Conservation (phyloP, 1,140 invertebrate species). For the Drosophila ananassae region DNA sequence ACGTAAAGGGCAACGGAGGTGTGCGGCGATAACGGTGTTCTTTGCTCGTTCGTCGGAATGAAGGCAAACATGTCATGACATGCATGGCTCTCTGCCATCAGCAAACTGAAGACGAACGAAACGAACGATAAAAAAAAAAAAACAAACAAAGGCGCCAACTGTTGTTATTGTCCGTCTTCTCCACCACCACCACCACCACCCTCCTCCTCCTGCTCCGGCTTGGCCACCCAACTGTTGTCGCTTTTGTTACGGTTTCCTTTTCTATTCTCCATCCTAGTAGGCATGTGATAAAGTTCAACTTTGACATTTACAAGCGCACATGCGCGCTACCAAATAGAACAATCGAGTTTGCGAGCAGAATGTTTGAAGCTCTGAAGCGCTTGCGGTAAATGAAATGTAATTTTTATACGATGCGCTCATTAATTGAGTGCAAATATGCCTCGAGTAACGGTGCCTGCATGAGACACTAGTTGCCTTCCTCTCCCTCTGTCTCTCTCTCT, state of each 20-base stretch:
- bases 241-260: slow-evolving; percentile 9
- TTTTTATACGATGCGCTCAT: slow-evolving; percentile 1
- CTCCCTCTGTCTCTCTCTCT: neutral
- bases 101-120: slow-evolving; percentile 14
- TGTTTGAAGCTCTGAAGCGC: slow-evolving; percentile 2
- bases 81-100: slow-evolving; percentile 27
- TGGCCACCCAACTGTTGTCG: slow-evolving; percentile 9
- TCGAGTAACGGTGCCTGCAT: neutral
- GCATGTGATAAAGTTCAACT: slow-evolving; percentile 59
- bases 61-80: slow-evolving; percentile 44
- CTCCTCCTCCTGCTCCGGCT: neutral
- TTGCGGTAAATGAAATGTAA: slow-evolving; percentile 12
- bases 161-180: slow-evolving; percentile 9
- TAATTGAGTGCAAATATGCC: slow-evolving; percentile 20
- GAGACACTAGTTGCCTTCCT: slow-evolving; percentile 24
- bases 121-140: too few relatives aligned
- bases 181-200: neutral
- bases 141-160: slow-evolving; percentile 44
- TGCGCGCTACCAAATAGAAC: slow-evolving; percentile 11
- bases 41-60: slow-evolving; percentile 16
- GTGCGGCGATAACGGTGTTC: slow-evolving; percentile 18
- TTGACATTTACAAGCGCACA: slow-evolving; percentile 62
- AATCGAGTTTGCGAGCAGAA: slow-evolving; percentile 8
- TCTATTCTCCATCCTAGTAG: slow-evolving; percentile 8
- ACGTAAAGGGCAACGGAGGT: slow-evolving; percentile 17